Evolutionary conservation across 2,888 invertebrate species (phyloP).

Genomic region (Trachelus tabidus): DNA sequence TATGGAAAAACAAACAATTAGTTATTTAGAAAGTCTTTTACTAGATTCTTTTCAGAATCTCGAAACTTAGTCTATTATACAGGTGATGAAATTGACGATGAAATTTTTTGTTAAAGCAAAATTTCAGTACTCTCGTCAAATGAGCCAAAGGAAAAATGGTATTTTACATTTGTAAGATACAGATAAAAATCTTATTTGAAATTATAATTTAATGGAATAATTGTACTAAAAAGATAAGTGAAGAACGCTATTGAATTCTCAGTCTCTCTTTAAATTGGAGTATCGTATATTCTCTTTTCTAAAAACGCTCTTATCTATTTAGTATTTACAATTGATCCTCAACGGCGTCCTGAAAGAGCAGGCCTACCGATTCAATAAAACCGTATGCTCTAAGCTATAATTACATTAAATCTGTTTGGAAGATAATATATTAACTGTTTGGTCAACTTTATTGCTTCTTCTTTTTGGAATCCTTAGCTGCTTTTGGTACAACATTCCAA

Average conservation of each 20-base stretch:
- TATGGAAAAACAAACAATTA: background rate
- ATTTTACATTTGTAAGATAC: background rate
- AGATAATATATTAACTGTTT: constrained; percentile 19
- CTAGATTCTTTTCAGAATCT: background rate
- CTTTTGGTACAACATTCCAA: constrained; percentile 71
- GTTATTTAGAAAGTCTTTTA: background rate
- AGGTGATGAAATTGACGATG: background rate
- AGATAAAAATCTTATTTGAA: background rate
- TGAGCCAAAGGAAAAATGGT: background rate
- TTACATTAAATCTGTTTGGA: background rate
- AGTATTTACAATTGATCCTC: background rate
- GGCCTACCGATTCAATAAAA: background rate
- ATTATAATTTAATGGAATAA: background rate
- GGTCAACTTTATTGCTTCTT: constrained; percentile 61
- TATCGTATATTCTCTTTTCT: background rate
- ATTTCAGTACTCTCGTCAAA: background rate
- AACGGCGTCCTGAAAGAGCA: background rate
- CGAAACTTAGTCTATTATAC: background rate
- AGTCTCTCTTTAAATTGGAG: background rate
- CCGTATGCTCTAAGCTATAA: background rate
- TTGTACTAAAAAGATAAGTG: background rate
- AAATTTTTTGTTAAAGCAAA: background rate
- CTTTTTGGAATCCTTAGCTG: constrained; percentile 54
- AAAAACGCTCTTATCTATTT: background rate
- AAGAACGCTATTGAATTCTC: background rate